phyloP scores from a whole-genome alignment of 37 sponge, comb jelly and placozoan genomes.

The Cladorhizidae sp. region DNA sequence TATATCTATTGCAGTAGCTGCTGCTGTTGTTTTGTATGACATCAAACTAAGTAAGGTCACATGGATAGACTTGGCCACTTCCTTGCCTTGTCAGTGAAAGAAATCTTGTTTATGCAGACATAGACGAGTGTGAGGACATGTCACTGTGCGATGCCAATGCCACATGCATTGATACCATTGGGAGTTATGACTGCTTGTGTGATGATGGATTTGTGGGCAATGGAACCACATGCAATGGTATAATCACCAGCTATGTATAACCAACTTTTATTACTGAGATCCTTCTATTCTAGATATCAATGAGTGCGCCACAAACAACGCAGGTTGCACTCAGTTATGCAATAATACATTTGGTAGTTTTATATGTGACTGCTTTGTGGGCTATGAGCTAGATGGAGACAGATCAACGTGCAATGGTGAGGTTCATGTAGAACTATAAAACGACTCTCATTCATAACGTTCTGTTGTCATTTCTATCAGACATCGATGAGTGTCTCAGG shows the following conservation, averaged over 20 bases:
- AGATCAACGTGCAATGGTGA: background rate
- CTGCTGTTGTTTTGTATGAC: too few species aligned
- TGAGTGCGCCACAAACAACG: constrained; percentile 27
- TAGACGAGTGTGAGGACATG: constrained; percentile 33
- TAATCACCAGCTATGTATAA: background rate
- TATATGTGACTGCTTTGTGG: constrained; percentile 31
- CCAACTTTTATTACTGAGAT: background rate
- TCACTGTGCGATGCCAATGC: constrained; percentile 21
- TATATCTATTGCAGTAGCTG: background rate
- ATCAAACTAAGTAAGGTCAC: too few species aligned
- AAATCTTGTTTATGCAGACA: constrained; percentile 18
- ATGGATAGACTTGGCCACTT: too few species aligned
- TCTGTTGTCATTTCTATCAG: background rate
- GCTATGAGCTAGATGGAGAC: constrained; percentile 14
- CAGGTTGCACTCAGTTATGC: constrained; percentile 30
- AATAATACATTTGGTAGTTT: constrained; percentile 49
- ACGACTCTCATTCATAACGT: background rate
- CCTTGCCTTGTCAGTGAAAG: too few species aligned
- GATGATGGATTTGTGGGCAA: constrained; percentile 7
- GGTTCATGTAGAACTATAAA: background rate
- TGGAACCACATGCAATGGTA: constrained; percentile 11
- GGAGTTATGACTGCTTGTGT: constrained; percentile 35
- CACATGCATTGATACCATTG: constrained; percentile 29
- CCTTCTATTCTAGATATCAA: constrained; percentile 17
- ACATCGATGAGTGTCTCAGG: constrained; percentile 36